A percentile compares a stretch with the other conserved stretches of the same genome.
Conservation (phyloP, 2,113 vertebrate genomes). For the Calyptomena viridis region DNA sequence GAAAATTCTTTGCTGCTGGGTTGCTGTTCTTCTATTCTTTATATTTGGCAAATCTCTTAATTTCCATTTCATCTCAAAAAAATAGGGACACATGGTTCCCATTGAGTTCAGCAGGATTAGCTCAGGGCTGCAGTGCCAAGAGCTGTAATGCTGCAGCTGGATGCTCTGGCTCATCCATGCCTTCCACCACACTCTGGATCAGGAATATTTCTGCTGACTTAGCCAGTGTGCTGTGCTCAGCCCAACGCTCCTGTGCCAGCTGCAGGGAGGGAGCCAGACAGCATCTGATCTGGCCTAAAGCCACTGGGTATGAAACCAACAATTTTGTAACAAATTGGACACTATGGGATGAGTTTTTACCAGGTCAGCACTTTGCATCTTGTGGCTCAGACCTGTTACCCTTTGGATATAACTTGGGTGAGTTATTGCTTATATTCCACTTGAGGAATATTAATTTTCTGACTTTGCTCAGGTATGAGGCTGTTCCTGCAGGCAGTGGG, state of each 20-base stretch:
- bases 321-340: not conserved
- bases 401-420: not conserved
- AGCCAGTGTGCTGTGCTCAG: not conserved
- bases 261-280: not conserved
- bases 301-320: rapidly evolving
- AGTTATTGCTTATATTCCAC: not conserved
- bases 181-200: rapidly evolving
- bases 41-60: not conserved
- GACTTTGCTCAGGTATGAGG: constrained; percentile 21
- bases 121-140: not conserved
- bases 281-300: not conserved
- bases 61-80: not conserved
- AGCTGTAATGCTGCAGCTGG: not conserved
- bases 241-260: not conserved
- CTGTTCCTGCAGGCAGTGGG: not conserved
- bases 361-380: not conserved
- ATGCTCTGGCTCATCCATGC: not conserved
- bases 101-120: not conserved
- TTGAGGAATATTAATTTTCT: not conserved
- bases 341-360: not conserved
- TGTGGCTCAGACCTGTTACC: not conserved
- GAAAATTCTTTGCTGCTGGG: not conserved
- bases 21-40: not conserved
- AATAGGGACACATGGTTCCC: not conserved
- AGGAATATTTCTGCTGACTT: not conserved